Percentiles rank a stretch among this genome's conserved stretches.
Conservation (phyloP, 2,797 vertebrate genomes). For the Potorous gilbertii region DNA sequence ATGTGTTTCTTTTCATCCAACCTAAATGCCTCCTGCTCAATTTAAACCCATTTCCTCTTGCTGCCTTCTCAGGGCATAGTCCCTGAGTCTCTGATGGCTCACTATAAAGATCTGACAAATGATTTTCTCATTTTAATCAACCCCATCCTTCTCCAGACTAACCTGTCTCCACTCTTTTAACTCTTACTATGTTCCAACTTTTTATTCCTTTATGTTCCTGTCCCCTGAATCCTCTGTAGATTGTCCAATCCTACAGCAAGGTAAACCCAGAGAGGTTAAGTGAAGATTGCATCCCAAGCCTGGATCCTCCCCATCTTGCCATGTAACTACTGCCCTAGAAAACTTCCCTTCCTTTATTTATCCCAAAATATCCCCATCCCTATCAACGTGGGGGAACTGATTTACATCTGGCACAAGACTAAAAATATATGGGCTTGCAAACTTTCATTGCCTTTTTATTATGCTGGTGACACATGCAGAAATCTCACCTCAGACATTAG, state of each 20-base stretch:
- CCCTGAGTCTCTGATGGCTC: slow-evolving; percentile 52
- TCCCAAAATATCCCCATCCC: background rate
- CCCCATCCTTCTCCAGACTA: slow-evolving; percentile 49
- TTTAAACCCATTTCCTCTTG: slow-evolving; percentile 46
- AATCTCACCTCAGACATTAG: slow-evolving; percentile 74
- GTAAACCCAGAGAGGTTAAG: slow-evolving; percentile 1
- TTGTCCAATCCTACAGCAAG: background rate
- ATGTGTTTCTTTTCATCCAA: background rate
- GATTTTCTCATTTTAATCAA: slow-evolving; percentile 44
- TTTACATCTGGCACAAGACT: slow-evolving; percentile 52
- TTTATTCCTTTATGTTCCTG: slow-evolving; percentile 13
- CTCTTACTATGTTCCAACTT: slow-evolving; percentile 11
- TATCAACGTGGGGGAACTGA: slow-evolving; percentile 61
- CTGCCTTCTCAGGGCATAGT: slow-evolving; percentile 44
- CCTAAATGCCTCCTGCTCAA: slow-evolving; percentile 13
- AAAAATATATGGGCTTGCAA: slow-evolving; percentile 70
- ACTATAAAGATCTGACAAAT: background rate
- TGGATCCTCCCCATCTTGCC: slow-evolving; percentile 4
- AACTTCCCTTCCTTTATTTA: slow-evolving; percentile 43
- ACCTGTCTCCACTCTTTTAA: slow-evolving; percentile 47
- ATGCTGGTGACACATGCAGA: slow-evolving; percentile 78
- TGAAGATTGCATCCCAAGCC: background rate
- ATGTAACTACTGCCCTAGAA: slow-evolving; percentile 36
- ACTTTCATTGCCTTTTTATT: slow-evolving; percentile 72
- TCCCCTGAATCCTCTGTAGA: slow-evolving; percentile 33